phyloP scores from a whole-genome alignment of 2,888 invertebrate genomes.

The Acanthoscelides obtectus region DNA sequence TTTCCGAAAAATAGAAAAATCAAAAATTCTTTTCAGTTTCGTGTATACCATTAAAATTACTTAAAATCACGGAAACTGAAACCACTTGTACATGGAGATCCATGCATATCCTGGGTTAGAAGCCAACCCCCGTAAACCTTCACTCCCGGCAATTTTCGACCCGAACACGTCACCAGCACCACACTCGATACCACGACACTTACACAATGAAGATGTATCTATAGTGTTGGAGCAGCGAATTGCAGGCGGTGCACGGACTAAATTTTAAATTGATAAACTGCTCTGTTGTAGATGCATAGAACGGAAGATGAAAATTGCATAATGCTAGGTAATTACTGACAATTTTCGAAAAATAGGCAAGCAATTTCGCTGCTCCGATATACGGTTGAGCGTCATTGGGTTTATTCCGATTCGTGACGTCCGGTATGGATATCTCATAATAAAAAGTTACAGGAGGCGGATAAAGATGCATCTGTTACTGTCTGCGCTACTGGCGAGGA shows the following conservation, averaged over 20 bases:
- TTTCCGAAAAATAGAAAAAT: too few relatives aligned
- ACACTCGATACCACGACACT: not conserved
- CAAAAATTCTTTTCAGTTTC: too few relatives aligned
- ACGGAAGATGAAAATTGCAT: not conserved
- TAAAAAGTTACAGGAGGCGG: too few relatives aligned
- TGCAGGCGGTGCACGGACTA: not conserved
- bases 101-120: too few relatives aligned
- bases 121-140: too few relatives aligned
- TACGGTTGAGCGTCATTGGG: not conserved
- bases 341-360: not conserved
- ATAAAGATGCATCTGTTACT: too few relatives aligned
- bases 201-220: not conserved
- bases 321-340: not conserved
- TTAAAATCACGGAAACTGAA: too few relatives aligned
- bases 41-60: too few relatives aligned
- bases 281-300: not conserved
- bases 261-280: not conserved
- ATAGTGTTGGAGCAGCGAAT: not conserved
- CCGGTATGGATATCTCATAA: not conserved
- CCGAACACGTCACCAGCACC: too few relatives aligned
- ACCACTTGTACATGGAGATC: too few relatives aligned
- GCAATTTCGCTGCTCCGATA: not conserved
- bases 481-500: too few relatives aligned
- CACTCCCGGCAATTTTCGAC: too few relatives aligned
- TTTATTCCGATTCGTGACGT: not conserved